phyloP scores from a whole-genome alignment of 2,113 vertebrate species.

The Brachionichthys hirsutus region DNA sequence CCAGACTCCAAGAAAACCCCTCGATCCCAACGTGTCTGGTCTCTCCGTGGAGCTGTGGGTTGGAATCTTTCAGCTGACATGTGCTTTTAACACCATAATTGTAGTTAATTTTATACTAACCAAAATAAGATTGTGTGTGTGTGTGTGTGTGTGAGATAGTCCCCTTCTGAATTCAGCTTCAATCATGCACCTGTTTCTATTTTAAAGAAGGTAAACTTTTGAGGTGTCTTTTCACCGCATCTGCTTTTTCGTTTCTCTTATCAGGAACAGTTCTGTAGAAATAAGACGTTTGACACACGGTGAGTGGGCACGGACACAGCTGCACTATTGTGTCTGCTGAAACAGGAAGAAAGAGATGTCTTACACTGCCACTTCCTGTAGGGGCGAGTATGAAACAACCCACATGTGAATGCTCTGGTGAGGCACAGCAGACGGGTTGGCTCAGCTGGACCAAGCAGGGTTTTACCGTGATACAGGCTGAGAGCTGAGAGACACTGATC shows the following conservation, averaged over 20 bases:
- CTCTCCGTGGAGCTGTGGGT: no score
- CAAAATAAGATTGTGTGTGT: no score
- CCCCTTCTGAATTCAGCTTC: constrained; percentile 42
- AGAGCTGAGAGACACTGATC: constrained; percentile 1
- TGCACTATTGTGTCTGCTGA: constrained; percentile 6
- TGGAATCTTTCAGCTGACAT: no score
- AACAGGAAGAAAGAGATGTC: constrained; percentile 10
- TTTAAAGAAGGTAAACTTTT: constrained; percentile 40
- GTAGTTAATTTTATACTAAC: no score
- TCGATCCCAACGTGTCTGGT: no score
- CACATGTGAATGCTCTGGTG: neutral
- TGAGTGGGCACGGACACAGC: no score
- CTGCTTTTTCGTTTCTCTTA: no score
- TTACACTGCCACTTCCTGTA: constrained; percentile 52
- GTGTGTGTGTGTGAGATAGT: neutral
- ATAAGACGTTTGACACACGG: no score
- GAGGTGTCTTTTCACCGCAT: constrained; percentile 4
- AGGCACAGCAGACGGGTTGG: neutral
- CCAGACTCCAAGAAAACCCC: no score
- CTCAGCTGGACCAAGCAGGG: neutral
- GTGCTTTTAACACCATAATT: no score
- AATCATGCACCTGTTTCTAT: constrained; percentile 42
- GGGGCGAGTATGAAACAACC: constrained; percentile 13
- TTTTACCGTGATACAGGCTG: neutral
- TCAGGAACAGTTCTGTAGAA: no score